Evolutionary conservation across 2,113 vertebrate species (phyloP).

Genomic region (Phyllostomus hastatus): DNA sequence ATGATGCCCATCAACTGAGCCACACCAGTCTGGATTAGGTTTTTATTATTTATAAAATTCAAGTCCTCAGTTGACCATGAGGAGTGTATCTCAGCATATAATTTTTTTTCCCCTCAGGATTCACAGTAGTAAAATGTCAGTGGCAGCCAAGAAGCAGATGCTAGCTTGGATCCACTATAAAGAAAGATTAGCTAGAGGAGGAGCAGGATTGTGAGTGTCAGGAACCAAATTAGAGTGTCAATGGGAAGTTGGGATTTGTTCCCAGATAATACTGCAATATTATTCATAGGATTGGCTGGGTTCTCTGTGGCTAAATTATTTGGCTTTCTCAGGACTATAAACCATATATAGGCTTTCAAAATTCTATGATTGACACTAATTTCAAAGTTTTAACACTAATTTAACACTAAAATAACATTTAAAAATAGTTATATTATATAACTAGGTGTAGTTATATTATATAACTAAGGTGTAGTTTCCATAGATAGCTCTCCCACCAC

Average conservation of each 20-base stretch:
- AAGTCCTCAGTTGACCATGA: not conserved
- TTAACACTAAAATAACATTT: not conserved
- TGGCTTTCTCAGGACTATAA: not conserved
- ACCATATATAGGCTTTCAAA: not conserved
- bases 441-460: not conserved
- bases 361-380: not conserved
- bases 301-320: not conserved
- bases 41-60: not conserved
- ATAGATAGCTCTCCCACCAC: no score
- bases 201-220: not conserved
- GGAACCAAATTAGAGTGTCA: not conserved
- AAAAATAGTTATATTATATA: not conserved
- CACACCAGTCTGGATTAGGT: no score
- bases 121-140: not conserved
- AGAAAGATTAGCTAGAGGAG: not conserved
- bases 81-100: not conserved
- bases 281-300: not conserved
- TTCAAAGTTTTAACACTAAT: not conserved
- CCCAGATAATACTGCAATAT: not conserved
- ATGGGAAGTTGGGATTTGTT: not conserved
- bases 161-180: not conserved
- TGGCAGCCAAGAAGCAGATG: not conserved
- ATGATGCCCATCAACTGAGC: no score
- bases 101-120: not conserved
- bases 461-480: not conserved